Evolutionary conservation across 64 coral and sea anemone genomes (phyloP), one percentile per base, ranked within the genome.

Genomic region (Dendronephthya gigantea): DNA sequence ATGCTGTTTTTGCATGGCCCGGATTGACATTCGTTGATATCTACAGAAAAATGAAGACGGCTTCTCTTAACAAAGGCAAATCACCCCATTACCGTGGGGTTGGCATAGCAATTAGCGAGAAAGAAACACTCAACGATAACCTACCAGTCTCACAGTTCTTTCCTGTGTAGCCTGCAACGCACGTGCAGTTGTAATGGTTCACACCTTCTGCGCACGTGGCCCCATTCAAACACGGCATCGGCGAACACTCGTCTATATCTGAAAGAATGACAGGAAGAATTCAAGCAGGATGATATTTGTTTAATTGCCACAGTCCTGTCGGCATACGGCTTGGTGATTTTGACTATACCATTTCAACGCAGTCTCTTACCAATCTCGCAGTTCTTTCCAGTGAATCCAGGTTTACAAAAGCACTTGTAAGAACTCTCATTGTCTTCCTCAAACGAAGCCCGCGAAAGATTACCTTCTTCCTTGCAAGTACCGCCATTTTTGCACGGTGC

Each of bases 171-270:
- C 94, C 94, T n/a, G 90, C 86, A 41, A 82, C 45, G 86, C 94
- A 96, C 28, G 27, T 68, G 36, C 94, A 96, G n/a, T 83, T 85
- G 82, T 92, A 96, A 27, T 88, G 48, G 72, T 90, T 89, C 22
- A 96, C 39, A 50, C 82, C 84, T 47, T 96, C 94, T 83, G 85
- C 56, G 34, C 94, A 96, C 5, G 94, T 96, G 35, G 86, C 94
- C 11, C 90, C 90, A 88, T 96, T 92, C 11, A 84, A 36, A 89
- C 94, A 96, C 9, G 94, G 94, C 25, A 49, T 58, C 45, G 81
- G 41, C 68, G 75, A 40, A 15, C 94, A 96, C 49, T 96, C 94
- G 41, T 96, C 45, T 62, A 96, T 96, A 87, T 96, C 83, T 17
- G 43, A 45, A 66, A 7, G 45, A 45, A 66, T n/a, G n/a, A n/a